Evolutionary conservation across 2,797 vertebrate genomes (phyloP).

Genomic region (Phoebastria nigripes): DNA sequence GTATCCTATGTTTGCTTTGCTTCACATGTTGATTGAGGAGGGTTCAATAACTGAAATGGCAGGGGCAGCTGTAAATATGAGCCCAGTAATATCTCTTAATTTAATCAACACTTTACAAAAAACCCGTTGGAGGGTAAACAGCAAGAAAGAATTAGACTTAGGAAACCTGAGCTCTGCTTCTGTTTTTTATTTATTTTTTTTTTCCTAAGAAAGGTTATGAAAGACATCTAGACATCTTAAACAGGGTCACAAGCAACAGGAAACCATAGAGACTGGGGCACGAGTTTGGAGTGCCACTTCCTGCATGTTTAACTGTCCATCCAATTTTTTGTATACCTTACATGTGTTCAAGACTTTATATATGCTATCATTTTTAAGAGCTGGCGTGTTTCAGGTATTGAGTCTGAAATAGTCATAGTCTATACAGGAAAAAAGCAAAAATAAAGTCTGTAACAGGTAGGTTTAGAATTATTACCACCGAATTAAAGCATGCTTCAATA

Average conservation of each 20-base stretch:
- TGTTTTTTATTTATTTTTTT: not conserved
- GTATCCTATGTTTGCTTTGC: not conserved
- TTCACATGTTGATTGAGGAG: not conserved
- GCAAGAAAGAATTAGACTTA: not conserved
- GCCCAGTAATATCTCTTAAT: not conserved
- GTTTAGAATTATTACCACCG: not conserved
- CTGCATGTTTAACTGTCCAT: not conserved
- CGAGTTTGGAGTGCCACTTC: not conserved
- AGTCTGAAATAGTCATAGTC: accelerated
- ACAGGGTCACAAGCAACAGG: not conserved
- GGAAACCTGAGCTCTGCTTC: not conserved
- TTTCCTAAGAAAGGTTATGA: not conserved
- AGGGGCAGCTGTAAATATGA: not conserved
- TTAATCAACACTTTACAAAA: not conserved
- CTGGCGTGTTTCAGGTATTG: not conserved
- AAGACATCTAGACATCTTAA: not conserved
- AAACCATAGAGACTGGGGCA: not conserved
- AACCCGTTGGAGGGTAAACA: not conserved
- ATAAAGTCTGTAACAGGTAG: not conserved
- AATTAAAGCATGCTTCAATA: not conserved
- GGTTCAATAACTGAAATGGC: not conserved
- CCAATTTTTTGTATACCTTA: not conserved
- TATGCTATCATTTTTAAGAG: not conserved
- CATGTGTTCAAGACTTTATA: not conserved
- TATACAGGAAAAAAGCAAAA: not conserved